phyloP scores from a whole-genome alignment of 92 coral and sea anemone genomes.

The Siderastrea siderea region DNA sequence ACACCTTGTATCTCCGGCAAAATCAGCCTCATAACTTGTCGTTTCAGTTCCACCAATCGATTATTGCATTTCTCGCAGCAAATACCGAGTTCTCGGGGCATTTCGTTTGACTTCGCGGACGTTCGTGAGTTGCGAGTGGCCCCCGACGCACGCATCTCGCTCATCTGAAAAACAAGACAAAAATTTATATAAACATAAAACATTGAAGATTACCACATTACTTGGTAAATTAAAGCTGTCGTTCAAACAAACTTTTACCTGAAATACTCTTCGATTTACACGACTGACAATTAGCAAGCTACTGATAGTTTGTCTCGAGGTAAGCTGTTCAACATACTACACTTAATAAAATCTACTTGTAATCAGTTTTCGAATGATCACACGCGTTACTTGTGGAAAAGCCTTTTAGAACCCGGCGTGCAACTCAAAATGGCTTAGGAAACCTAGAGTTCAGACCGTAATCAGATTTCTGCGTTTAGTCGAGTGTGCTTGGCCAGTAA shows the following conservation, averaged over 20 bases:
- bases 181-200: not conserved
- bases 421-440: not conserved
- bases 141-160: constrained; percentile 81
- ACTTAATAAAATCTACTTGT: constrained; percentile 5
- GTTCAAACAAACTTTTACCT: constrained; percentile 4
- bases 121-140: constrained; percentile 28
- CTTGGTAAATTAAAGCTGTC: not conserved
- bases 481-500: constrained; percentile 17
- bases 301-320: not conserved
- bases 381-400: not conserved
- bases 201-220: not conserved
- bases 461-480: constrained; percentile 31
- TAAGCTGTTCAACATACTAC: not conserved
- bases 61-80: constrained; percentile 99
- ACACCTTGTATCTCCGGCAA: constrained; percentile 95
- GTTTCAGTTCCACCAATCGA: constrained; percentile 91
- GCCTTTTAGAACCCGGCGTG: not conserved
- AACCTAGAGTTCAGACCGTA: constrained; percentile 1
- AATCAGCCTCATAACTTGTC: constrained; percentile 91
- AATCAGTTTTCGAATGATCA: constrained; percentile 4
- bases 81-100: constrained; percentile 81
- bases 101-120: constrained; percentile 38
- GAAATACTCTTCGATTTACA: not conserved
- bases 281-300: not conserved
- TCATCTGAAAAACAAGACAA: constrained; percentile 70